Evolutionary conservation across 2,113 vertebrate species (phyloP).

Genomic region (Sinocyclocheilus anshuiensis): DNA sequence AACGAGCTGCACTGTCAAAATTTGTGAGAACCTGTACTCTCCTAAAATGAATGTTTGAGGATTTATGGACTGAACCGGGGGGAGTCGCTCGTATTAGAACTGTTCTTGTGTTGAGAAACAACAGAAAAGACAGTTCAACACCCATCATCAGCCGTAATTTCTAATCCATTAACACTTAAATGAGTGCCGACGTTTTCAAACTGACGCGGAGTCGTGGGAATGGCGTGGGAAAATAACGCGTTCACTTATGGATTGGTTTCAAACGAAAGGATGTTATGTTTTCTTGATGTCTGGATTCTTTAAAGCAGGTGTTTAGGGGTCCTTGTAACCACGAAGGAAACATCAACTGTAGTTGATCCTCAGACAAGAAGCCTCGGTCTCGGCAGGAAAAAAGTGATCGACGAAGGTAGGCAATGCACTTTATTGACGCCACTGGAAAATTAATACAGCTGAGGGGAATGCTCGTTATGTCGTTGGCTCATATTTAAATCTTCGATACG

Average conservation of each 20-base stretch:
- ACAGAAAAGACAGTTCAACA: conserved; percentile 18
- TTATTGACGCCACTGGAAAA: conserved; percentile 46
- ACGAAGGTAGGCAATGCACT: conserved; percentile 48
- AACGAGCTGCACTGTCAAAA: not conserved
- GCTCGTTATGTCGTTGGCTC: not conserved
- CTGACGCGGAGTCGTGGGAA: conserved; percentile 49
- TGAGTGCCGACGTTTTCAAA: conserved; percentile 35
- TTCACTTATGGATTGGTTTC: conserved; percentile 62
- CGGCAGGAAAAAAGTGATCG: conserved; percentile 57
- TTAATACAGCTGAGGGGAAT: not conserved
- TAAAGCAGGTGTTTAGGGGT: conserved; percentile 67
- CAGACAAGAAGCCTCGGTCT: conserved; percentile 35
- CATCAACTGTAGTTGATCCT: conserved; percentile 10
- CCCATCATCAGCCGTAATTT: not conserved
- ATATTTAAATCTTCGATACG: not conserved
- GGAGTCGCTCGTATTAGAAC: not conserved
- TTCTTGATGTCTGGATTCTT: conserved; percentile 47
- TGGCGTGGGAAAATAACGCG: conserved; percentile 61
- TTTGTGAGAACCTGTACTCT: not conserved
- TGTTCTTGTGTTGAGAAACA: not conserved
- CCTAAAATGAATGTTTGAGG: conserved; percentile 30
- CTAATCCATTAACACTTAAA: conserved; percentile 1
- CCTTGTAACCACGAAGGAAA: conserved; percentile 60
- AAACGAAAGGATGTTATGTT: conserved; percentile 56
- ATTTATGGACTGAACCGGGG: conserved; percentile 31